phyloP scores from a whole-genome alignment of 2,888 invertebrate species.

The Trissonchulus latispiculum region DNA sequence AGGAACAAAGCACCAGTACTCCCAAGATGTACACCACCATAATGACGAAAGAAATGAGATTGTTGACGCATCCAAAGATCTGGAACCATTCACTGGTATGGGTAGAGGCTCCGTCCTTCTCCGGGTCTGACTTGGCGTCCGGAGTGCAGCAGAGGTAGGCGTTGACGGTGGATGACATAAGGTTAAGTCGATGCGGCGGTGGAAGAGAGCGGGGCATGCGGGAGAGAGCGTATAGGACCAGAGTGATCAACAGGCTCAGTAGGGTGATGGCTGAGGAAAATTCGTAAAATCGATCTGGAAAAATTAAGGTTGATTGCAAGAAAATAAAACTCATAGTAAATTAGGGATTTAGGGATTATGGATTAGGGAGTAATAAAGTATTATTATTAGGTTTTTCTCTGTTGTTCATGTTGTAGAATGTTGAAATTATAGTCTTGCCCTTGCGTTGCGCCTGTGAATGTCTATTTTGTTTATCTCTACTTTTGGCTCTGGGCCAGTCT shows the following conservation, averaged over 20 bases:
- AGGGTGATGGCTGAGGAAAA: constrained; percentile 36
- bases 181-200: constrained; percentile 28
- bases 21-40: constrained; percentile 23
- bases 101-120: not conserved
- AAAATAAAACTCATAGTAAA: too few relatives aligned
- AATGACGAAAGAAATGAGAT: constrained; percentile 8
- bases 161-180: constrained; percentile 22
- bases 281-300: constrained; percentile 36
- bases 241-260: constrained; percentile 34
- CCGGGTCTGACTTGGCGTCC: not conserved
- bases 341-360: too few relatives aligned
- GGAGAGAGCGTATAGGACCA: constrained; percentile 34
- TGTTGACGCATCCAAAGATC: constrained; percentile 21
- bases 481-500: too few relatives aligned
- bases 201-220: constrained; percentile 33
- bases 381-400: too few relatives aligned
- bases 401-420: too few relatives aligned
- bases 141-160: constrained; percentile 15
- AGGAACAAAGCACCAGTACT: constrained; percentile 13
- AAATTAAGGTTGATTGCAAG: too few relatives aligned
- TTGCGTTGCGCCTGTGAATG: too few relatives aligned
- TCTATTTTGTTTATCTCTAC: too few relatives aligned
- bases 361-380: too few relatives aligned
- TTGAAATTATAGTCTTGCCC: too few relatives aligned
- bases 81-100: constrained; percentile 18